A percentile compares a stretch with the other conserved stretches of the same genome.
Evolutionary conservation across 2,888 invertebrate species (phyloP).

Genomic region (Drosophila eohydei): DNA sequence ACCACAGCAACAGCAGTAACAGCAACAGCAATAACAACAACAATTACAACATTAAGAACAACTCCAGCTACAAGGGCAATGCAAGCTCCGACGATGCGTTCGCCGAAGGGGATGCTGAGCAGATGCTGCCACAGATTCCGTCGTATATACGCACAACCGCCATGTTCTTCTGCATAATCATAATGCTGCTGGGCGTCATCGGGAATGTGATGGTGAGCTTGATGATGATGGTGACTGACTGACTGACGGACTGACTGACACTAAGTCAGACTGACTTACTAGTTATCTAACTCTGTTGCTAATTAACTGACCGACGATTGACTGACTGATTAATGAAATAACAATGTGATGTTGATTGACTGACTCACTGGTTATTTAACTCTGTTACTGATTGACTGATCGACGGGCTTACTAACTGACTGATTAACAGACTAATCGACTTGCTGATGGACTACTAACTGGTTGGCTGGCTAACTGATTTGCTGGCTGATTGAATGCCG

Average conservation of each 20-base stretch:
- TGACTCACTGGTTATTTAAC: not conserved
- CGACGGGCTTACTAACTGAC: not conserved
- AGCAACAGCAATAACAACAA: conserved; percentile 30
- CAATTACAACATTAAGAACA: conserved; percentile 14
- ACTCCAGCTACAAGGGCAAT: conserved; percentile 25
- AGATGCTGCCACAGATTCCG: conserved; percentile 88
- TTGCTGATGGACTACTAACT: not conserved
- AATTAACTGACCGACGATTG: not conserved
- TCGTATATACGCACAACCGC: conserved; percentile 94
- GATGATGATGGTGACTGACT: not conserved
- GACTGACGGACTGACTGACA: not conserved
- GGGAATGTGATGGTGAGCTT: conserved; percentile 93
- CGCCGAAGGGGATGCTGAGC: conserved; percentile 57
- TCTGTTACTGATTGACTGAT: not conserved
- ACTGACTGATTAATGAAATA: not conserved
- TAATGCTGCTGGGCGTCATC: conserved; percentile 95
- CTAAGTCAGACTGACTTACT: too few species aligned
- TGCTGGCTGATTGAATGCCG: not conserved
- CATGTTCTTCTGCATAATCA: conserved; percentile 94
- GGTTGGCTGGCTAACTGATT: too few species aligned
- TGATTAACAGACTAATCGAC: not conserved
- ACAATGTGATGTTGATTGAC: not conserved
- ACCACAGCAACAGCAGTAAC: conserved; percentile 31
- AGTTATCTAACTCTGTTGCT: not conserved
- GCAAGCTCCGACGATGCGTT: conserved; percentile 22